Conservation (phyloP, 2,888 invertebrate genomes). For the Slavum lentiscoides region DNA sequence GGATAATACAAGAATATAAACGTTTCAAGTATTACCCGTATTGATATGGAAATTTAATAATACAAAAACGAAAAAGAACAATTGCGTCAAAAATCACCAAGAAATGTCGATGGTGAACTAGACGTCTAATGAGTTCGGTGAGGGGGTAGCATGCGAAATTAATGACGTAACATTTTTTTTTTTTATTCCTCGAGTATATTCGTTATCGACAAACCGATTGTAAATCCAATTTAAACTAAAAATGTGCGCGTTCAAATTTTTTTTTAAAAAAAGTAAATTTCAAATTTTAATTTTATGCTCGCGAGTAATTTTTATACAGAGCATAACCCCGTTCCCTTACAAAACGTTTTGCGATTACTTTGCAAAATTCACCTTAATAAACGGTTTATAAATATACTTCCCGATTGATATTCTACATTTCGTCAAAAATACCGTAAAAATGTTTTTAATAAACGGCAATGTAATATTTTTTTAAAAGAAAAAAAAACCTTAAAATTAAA, state of each 20-base stretch:
- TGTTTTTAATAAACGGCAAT: conserved; percentile 10
- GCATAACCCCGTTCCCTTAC: not conserved
- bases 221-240: not conserved
- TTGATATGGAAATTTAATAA: too few species aligned
- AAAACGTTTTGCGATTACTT: not conserved
- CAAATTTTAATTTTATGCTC: not conserved
- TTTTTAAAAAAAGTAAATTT: not conserved
- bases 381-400: not conserved
- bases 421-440: not conserved
- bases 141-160: too few species aligned
- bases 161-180: not conserved
- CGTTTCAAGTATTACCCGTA: too few species aligned
- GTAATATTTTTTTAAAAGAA: not conserved
- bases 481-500: conserved; percentile 10
- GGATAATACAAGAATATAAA: too few species aligned
- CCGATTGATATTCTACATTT: not conserved
- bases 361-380: not conserved
- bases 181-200: not conserved
- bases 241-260: not conserved
- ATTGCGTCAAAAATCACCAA: too few species aligned
- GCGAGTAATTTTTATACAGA: not conserved
- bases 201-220: not conserved
- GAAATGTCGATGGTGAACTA: too few species aligned
- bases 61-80: too few species aligned
- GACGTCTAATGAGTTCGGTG: too few species aligned